Evolutionary conservation across 2,797 vertebrate genomes (phyloP), one percentile per base, ranked within the genome.

Genomic region (Mallotus villosus): DNA sequence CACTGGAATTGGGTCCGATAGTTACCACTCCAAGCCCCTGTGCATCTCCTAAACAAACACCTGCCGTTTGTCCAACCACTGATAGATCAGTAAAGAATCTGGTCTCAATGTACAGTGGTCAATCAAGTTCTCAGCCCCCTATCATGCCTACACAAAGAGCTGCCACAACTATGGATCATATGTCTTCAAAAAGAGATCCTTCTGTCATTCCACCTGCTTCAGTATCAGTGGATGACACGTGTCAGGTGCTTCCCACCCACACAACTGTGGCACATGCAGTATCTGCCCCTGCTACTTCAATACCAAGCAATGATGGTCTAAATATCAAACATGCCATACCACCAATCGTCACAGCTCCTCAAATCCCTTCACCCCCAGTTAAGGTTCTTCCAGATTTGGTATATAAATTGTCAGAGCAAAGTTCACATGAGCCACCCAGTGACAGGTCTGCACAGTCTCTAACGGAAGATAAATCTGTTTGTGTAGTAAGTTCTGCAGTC

Each of bases 61-160:
- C 62, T 70, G 7, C 74, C 71, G 77, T n/a, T 63, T 49, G 57
- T 0, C 11, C 60, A 74, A 65, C 67, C 58, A 8, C 19, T 9
- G 51, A 14, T 1, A 63, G 67, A 19, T 81, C 86, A 76, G 87
- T 90, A 46, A 87, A 90, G 49, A 72, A 85, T 57, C 83, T 92
- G 61, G 79, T 91, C 74, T 91, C 91, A 75, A 70, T 85, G 68
- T 92, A 89, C 78, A 84, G 81, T 83, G 76, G 63, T 63, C 51
- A 55, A 55, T 21, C 68, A 62, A 59, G 9, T 59, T 80, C 85
- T 49, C 77, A 84, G 17, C n/a, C 71, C 0, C 49, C 69, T 70
- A 70, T 32, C 0, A 57, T 17, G 64, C 59, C 78, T 1, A 32
- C 16, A 63, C 12, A 14, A 32, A 63, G 61, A 32, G 29, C 29